These are phyloP conservation scores for Rhogogaster chlorosoma DNA, from an alignment of 2,888 invertebrate genomes.

Conservation along the genomic window DNA sequence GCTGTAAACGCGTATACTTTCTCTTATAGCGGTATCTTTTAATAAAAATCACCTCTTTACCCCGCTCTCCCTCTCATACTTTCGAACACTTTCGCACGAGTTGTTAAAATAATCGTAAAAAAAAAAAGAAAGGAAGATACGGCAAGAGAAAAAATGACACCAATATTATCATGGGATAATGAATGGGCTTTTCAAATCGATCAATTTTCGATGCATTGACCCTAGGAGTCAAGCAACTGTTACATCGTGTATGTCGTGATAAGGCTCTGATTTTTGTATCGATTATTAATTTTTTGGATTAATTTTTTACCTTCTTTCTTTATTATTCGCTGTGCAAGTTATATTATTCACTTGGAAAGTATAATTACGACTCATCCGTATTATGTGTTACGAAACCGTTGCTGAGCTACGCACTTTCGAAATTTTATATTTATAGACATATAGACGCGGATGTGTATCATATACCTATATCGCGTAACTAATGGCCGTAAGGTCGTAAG, in stretches of 20 bases:
- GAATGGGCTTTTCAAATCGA: background rate
- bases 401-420: constrained; percentile 19
- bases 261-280: background rate
- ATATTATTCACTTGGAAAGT: background rate
- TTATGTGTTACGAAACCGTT: constrained; percentile 7
- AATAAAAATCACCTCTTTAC: background rate
- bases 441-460: background rate
- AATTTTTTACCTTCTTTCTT: background rate
- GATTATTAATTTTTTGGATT: background rate
- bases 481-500: background rate
- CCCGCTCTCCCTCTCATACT: background rate
- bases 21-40: background rate
- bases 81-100: background rate
- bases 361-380: constrained; percentile 11
- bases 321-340: background rate
- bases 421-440: background rate
- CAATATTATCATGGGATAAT: too few relatives aligned
- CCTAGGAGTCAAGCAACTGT: background rate
- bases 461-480: background rate
- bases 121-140: too few relatives aligned
- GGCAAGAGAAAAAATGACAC: background rate
- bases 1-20: background rate
- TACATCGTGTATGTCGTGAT: too few relatives aligned
- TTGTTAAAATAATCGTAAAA: background rate
- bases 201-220: background rate